Evolutionary conservation across 2,888 invertebrate genomes (phyloP), one percentile per base, ranked within the genome.

Genomic region (Lasioglossum morio): DNA sequence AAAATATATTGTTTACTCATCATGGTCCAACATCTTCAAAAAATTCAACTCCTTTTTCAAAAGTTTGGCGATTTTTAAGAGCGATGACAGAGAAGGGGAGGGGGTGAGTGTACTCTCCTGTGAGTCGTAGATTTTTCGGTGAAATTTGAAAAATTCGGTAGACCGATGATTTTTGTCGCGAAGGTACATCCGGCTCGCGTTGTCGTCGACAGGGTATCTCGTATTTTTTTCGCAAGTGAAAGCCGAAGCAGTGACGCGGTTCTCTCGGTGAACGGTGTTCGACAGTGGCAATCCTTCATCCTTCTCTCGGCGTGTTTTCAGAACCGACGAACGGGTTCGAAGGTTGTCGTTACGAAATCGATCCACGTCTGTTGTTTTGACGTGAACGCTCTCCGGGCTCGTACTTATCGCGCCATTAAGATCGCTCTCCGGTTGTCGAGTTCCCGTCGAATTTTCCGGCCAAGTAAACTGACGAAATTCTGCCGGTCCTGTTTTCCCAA

Each of bases 321-420:
- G 91, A 91, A 82, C 87, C 86, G 89, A 85, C 89, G 88, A 88
- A 91, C 91, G 89, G 91, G 91, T 90, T 90, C 87, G 89, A 91
- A 88, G 91, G 88, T 89, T 92, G 88, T 85, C 86, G 81, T 91
- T 91, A 73, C 89, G 91, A 90, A 90, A 90, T 86, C 87, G 85
- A 88, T 88, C 74, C 82, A 79, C 79, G 83, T 74, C 83, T 60
- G 75, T 79, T 84, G 85, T 83, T 89, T 82, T 73, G 77, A 77
- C 80, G 66, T 57, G 84, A 75, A 83, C 87, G 72, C 57, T 87
- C 82, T 34, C 57, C 78, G 78, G 78, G 85, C 75, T 81, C 78
- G 48, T 76, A 75, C 75, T 77, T 80, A 77, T 57, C 84, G 53
- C 53, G 30, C 74, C 69, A 80, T 80, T 81, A 77, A 69, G 77